Percentiles rank a stretch among this genome's conserved stretches.
Conservation (phyloP, 2,888 invertebrate genomes). For the Patella pellucida region DNA sequence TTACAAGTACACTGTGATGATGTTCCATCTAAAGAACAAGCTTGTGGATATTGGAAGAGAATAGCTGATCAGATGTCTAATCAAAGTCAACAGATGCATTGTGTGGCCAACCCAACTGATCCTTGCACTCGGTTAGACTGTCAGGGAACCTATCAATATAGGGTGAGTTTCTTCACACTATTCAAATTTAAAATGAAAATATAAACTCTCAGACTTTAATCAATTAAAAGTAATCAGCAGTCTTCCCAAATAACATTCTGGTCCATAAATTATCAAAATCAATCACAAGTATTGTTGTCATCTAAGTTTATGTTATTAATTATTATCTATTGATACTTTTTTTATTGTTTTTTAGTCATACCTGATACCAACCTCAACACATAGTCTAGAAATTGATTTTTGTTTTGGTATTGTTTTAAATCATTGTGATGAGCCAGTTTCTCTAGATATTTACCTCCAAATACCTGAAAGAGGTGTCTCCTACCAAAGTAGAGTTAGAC, state of each 20-base stretch:
- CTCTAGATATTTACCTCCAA: conserved; percentile 50
- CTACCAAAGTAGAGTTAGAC: conserved; percentile 24
- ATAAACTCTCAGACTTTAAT: too few species aligned
- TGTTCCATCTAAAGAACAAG: conserved; percentile 18
- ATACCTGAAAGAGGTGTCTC: conserved; percentile 31
- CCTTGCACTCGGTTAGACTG: conserved; percentile 30
- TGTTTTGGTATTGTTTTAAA: conserved; percentile 53
- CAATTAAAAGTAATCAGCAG: too few species aligned
- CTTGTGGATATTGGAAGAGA: conserved; percentile 40
- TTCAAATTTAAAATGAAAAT: too few species aligned
- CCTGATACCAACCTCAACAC: too few species aligned
- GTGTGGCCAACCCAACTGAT: conserved; percentile 11
- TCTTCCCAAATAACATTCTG: too few species aligned
- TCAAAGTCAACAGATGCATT: conserved; percentile 23
- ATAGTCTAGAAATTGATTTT: conserved; percentile 34
- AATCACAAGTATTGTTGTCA: too few species aligned
- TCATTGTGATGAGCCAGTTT: conserved; percentile 50
- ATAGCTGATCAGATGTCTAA: conserved; percentile 36
- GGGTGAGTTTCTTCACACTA: conserved; percentile 13
- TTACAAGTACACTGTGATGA: background rate
- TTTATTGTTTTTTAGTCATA: too few species aligned
- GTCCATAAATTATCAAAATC: too few species aligned
- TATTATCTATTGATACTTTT: too few species aligned
- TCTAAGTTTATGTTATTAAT: too few species aligned
- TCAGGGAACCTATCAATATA: conserved; percentile 27